phyloP scores from a whole-genome alignment of 2,888 invertebrate genomes.

The Seladonia tumulorum region DNA sequence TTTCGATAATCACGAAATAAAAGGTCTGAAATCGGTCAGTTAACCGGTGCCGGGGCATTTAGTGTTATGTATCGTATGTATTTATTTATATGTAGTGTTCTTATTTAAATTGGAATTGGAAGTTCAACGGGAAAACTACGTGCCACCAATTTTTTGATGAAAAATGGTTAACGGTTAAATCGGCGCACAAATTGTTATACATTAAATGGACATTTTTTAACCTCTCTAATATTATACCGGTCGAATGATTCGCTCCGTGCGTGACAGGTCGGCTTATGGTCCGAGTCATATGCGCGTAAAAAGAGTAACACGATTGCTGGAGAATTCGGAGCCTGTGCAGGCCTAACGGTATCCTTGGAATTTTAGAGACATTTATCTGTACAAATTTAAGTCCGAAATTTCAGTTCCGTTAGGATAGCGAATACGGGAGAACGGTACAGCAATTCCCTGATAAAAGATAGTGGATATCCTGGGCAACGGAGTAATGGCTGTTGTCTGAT shows the following conservation, averaged over 20 bases:
- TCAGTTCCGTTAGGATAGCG: slow-evolving; percentile 45
- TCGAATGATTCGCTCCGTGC: background rate
- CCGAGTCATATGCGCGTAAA: background rate
- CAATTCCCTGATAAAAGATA: slow-evolving; percentile 11
- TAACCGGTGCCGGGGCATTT: too few species aligned
- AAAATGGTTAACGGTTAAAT: too few species aligned
- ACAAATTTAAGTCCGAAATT: slow-evolving; percentile 33
- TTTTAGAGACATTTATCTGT: slow-evolving; percentile 44
- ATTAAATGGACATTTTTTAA: background rate
- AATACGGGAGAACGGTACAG: background rate
- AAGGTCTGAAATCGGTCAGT: too few species aligned
- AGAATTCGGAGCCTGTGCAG: slow-evolving; percentile 3
- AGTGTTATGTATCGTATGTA: too few species aligned
- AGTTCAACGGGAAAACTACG: too few species aligned
- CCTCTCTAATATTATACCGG: background rate
- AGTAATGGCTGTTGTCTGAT: background rate
- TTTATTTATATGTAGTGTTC: too few species aligned
- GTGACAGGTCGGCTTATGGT: background rate
- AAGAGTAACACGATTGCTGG: background rate
- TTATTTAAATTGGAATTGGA: too few species aligned
- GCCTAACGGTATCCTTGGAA: slow-evolving; percentile 50
- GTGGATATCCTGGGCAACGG: background rate
- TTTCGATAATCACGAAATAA: too few species aligned
- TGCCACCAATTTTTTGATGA: too few species aligned
- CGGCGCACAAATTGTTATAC: too few species aligned